A percentile compares a stretch with the other conserved stretches of the same genome.
These are phyloP conservation scores for Drosophila parabipectinata DNA, from an alignment of 1,140 invertebrate genomes.

Conservation along the genomic window DNA sequence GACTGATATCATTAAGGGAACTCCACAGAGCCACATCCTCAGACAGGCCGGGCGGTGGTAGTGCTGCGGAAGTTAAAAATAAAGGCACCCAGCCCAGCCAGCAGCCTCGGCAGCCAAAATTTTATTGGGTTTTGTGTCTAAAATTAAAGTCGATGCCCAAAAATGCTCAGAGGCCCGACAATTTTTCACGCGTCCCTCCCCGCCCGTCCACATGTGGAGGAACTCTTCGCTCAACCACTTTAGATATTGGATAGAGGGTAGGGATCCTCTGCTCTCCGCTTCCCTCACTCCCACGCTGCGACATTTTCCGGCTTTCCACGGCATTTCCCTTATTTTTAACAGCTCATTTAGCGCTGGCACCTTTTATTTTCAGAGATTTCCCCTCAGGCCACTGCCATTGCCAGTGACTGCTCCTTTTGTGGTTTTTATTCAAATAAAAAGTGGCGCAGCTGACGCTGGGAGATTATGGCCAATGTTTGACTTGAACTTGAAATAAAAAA, in stretches of 20 bases:
- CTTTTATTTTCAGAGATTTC: constrained; percentile 47
- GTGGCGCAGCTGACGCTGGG: constrained; percentile 67
- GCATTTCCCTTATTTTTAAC: constrained; percentile 44
- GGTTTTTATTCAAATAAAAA: constrained; percentile 60
- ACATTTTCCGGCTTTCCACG: constrained; percentile 64
- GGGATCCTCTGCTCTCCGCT: constrained; percentile 11
- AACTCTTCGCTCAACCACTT: constrained; percentile 60
- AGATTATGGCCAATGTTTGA: constrained; percentile 79
- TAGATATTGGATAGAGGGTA: background rate
- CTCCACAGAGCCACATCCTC: constrained; percentile 54
- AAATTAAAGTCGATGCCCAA: constrained; percentile 69
- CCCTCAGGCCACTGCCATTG: background rate
- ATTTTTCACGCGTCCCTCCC: constrained; percentile 46
- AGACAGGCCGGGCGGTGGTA: constrained; percentile 6
- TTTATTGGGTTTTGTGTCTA: constrained; percentile 65
- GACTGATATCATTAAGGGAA: constrained; percentile 73
- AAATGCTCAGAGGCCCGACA: constrained; percentile 34
- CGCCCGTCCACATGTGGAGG: constrained; percentile 23
- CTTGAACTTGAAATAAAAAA: constrained; percentile 67
- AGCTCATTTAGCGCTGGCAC: constrained; percentile 74
- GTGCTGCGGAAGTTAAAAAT: constrained; percentile 66
- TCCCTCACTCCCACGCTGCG: constrained; percentile 31
- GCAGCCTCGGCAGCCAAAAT: constrained; percentile 18
- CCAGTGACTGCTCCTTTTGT: constrained; percentile 37
- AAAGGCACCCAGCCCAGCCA: constrained; percentile 52